phyloP scores from a whole-genome alignment of 2,113 vertebrate species.

The Colaptes auratus region DNA sequence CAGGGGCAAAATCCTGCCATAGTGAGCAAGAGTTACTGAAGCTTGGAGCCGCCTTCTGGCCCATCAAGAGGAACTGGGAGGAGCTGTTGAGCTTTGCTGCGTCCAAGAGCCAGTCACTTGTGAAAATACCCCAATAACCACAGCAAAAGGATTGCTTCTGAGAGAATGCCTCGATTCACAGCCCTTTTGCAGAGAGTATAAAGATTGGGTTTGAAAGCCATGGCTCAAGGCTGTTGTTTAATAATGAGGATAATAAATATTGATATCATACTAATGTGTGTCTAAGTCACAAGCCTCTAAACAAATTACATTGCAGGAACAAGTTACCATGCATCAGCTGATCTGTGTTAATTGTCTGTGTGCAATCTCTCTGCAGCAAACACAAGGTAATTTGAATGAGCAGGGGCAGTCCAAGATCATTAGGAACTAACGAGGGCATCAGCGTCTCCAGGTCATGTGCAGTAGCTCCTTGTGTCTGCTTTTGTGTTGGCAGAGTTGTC shows the following conservation, averaged over 20 bases:
- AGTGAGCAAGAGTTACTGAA: neutral
- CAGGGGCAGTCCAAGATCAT: slow-evolving; percentile 39
- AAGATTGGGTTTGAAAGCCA: neutral
- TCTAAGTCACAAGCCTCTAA: slow-evolving; percentile 37
- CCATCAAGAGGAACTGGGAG: neutral
- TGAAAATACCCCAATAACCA: neutral
- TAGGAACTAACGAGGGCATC: slow-evolving; percentile 49
- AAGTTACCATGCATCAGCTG: slow-evolving; percentile 35
- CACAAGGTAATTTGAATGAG: slow-evolving; percentile 50
- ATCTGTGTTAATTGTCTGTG: slow-evolving; percentile 41
- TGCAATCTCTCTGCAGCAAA: slow-evolving; percentile 51
- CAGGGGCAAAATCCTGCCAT: neutral
- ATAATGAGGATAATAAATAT: slow-evolving; percentile 53
- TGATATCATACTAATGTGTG: slow-evolving; percentile 24
- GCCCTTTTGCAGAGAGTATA: neutral
- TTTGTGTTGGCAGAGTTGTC: neutral
- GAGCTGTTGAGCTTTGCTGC: neutral
- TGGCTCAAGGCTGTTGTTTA: slow-evolving; percentile 51
- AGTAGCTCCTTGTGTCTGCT: slow-evolving; percentile 1
- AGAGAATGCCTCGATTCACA: neutral
- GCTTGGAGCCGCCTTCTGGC: neutral
- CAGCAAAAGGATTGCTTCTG: neutral
- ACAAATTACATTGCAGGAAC: slow-evolving; percentile 36
- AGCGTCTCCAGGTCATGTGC: slow-evolving; percentile 38
- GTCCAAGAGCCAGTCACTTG: neutral